A percentile compares a stretch with the other conserved stretches of the same genome.
These are phyloP conservation scores for Peromyscus eremicus DNA, from an alignment of 2,797 vertebrate genomes.

Conservation along the genomic window DNA sequence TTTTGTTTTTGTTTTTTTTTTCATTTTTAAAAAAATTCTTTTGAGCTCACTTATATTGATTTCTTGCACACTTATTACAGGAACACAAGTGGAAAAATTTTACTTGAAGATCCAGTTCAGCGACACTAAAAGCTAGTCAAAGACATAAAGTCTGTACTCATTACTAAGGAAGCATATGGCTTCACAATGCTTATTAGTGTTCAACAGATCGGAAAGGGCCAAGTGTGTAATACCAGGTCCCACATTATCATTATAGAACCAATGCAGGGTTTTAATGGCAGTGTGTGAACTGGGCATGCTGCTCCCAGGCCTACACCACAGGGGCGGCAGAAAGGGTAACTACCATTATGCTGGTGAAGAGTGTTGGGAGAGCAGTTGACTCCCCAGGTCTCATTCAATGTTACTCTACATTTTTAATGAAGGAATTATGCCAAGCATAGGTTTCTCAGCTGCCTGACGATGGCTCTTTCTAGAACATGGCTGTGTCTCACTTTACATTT, in stretches of 20 bases:
- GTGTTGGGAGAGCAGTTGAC: not conserved
- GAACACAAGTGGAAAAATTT: not conserved
- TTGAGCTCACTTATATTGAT: not conserved
- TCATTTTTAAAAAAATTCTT: not conserved
- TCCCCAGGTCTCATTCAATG: not conserved
- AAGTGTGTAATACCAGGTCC: not conserved
- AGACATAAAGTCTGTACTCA: not conserved
- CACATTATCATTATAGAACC: not conserved
- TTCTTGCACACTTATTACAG: not conserved
- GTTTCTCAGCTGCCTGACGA: not conserved
- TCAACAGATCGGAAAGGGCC: not conserved
- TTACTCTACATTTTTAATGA: not conserved
- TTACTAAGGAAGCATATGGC: not conserved
- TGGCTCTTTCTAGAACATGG: not conserved
- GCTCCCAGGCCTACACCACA: not conserved
- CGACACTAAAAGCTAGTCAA: not conserved
- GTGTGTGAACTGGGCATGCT: not conserved
- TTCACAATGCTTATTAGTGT: not conserved
- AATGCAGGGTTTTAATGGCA: not conserved
- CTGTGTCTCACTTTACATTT: not conserved
- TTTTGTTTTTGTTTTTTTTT: not conserved
- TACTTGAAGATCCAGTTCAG: not conserved
- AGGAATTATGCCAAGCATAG: not conserved
- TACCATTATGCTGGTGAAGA: rapidly evolving
- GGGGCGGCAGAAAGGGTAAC: rapidly evolving